Evolutionary conservation across 2,797 vertebrate genomes (phyloP), one percentile per base, ranked within the genome.

Genomic region (Rhynchotus rufescens): DNA sequence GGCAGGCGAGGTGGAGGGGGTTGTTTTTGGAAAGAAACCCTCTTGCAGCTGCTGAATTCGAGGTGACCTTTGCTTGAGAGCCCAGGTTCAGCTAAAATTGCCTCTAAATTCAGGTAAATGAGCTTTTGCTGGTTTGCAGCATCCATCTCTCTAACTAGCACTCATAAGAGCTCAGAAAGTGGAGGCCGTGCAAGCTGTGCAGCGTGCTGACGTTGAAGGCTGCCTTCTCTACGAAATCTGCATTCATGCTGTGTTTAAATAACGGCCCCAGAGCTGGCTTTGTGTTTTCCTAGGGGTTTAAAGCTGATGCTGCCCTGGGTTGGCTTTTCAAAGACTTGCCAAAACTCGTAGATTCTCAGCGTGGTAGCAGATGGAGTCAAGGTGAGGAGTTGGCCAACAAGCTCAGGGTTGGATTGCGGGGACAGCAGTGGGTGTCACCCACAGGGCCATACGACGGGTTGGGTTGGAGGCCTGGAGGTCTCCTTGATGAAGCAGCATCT

Each of bases 101-200:
- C 72, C 80, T 86, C 84, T 88, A 78, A 89, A 80, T 92, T 74
- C 88, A 65, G 57, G 36, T 82, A 82, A 90, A 82, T 77, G n/a
- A 89, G 52, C 20, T 82, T 77, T 77, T 74, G 26, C 57, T 77
- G 57, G 49, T 68, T 80, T 86, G 42, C 32, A 71, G 42, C 84
- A 88, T 92, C 72, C 22, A 6, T 68, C 25, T 83, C 72, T 93
- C 89, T 95, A 80, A 90, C 91, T 86, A 96, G 95, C 92, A 96
- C 42, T 59, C 93, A 92, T 38, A 72, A 74, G 65, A 61, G 67
- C 21, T 78, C 54, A 40, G 69, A 64, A 89, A 91, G 59, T 17
- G 47, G 60, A 88, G 90, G 80, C 20, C 22, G 14, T 51, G 44
- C 57, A 76, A 80, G 32, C 36, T 89, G n/a, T 2, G 0, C 38